Evolutionary conservation across 2,797 vertebrate genomes (phyloP), one percentile per base, ranked within the genome.

Genomic region (Melanotaenia boesemani): DNA sequence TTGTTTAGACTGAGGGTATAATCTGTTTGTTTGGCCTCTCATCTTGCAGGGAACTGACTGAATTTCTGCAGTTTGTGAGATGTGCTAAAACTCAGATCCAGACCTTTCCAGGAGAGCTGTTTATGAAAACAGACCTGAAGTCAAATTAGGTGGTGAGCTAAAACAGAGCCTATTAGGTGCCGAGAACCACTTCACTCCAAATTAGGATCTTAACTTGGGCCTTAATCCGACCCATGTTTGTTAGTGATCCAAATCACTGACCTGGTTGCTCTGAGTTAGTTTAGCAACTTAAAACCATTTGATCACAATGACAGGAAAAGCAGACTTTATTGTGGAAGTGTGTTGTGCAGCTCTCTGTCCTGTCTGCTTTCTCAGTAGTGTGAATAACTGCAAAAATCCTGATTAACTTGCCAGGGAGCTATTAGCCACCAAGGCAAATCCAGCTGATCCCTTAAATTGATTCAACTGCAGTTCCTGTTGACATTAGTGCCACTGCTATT

Each of bases 331-430:
- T 62, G 52, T 69, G 20, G n/a, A 26, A 76, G 74, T 77, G 58
- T 78, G 80, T 73, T 57, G 64, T 58, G 6, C 62, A 61, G 72
- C 61, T 50, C 72, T 56, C 55, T 18, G 2, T 64, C 48, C 48
- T 56, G 46, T 78, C 56, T 68, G 65, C 50, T 32, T 67, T 60
- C 67, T 84, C 77, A 77, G 72, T 82, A 71, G 61, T 77, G 81
- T 70, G 81, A 91, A 82, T 85, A 74, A 77, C 82, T 81, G 59
- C 80, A 80, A 41, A 85, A 85, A 62, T 82, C 86, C 82, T 48
- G 79, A 85, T 87, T 87, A 85, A 85, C 76, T 56, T 62, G 52
- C 63, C 62, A 46, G 48, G 70, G 71, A 79, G 67, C 74, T 75
- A 67, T 85, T 81, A 75, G 71, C 62, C 56, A 72, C 57, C 20